phyloP scores from a whole-genome alignment of 2,888 invertebrate genomes.

The Protodeltote pygarga region DNA sequence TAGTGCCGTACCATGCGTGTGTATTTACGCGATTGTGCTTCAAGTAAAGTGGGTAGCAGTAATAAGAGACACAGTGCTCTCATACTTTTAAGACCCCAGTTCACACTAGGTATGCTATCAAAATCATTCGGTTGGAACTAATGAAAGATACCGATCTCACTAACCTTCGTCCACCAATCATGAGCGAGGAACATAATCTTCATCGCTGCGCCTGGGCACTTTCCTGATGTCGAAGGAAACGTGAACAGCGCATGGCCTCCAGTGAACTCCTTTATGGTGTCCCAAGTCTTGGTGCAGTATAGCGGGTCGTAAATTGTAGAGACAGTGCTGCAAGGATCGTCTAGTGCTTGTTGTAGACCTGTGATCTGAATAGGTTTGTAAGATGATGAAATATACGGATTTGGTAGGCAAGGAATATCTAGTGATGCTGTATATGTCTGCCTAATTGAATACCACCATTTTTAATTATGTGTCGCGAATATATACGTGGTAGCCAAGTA shows the following conservation, averaged over 20 bases:
- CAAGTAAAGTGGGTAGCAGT: too few relatives aligned
- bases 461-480: too few relatives aligned
- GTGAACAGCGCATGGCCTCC: conserved; percentile 96
- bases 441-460: too few relatives aligned
- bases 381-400: too few relatives aligned
- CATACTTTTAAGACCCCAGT: too few relatives aligned
- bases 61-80: too few relatives aligned
- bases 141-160: neutral
- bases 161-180: conserved; percentile 92
- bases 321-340: conserved; percentile 89
- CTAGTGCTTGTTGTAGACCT: conserved; percentile 93
- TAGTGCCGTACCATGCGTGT: too few relatives aligned
- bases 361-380: conserved; percentile 88
- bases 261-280: conserved; percentile 89
- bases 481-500: too few relatives aligned
- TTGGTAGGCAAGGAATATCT: too few relatives aligned
- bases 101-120: too few relatives aligned
- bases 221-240: conserved; percentile 94
- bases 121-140: neutral
- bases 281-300: conserved; percentile 92
- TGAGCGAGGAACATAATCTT: conserved; percentile 97
- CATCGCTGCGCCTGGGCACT: conserved; percentile 99
- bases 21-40: too few relatives aligned
- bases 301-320: conserved; percentile 95
- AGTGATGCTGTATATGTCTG: too few relatives aligned